A percentile compares a stretch with the other conserved stretches of the same genome.
Evolutionary conservation across 2,888 invertebrate species (phyloP).

Genomic region (Pimpla rufipes): DNA sequence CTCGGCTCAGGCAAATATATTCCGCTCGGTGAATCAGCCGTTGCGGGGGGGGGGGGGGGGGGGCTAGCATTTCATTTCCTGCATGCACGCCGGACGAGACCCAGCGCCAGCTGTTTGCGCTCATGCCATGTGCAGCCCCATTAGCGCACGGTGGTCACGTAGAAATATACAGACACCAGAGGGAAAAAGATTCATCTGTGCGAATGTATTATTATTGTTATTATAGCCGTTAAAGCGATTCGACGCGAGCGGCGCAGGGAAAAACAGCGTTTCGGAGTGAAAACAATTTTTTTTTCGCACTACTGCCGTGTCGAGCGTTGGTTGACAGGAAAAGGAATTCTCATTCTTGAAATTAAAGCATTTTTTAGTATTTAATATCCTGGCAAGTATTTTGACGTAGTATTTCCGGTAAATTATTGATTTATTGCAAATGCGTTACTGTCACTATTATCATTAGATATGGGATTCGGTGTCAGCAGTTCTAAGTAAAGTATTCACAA

Average conservation of each 20-base stretch:
- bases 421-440: neutral
- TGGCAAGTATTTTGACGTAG: too few relatives aligned
- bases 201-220: slow-evolving; percentile 16
- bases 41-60: slow-evolving; percentile 36
- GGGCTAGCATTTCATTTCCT: slow-evolving; percentile 80
- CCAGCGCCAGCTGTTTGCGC: slow-evolving; percentile 79
- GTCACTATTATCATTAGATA: neutral
- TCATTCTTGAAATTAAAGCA: too few relatives aligned
- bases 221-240: neutral
- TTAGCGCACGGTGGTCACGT: slow-evolving; percentile 35
- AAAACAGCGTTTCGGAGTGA: too few relatives aligned
- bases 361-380: too few relatives aligned
- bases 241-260: neutral
- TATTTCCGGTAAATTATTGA: too few relatives aligned
- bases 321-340: too few relatives aligned
- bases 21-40: slow-evolving; percentile 56
- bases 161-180: neutral
- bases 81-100: slow-evolving; percentile 67
- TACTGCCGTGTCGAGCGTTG: too few relatives aligned
- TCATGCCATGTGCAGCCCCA: slow-evolving; percentile 76
- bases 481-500: neutral
- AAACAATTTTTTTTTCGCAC: neutral
- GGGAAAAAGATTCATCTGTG: slow-evolving; percentile 9
- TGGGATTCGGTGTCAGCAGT: neutral
- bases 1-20: slow-evolving; percentile 50